Evolutionary conservation across 2,797 vertebrate species (phyloP).

Genomic region (Peromyscus nudipes): DNA sequence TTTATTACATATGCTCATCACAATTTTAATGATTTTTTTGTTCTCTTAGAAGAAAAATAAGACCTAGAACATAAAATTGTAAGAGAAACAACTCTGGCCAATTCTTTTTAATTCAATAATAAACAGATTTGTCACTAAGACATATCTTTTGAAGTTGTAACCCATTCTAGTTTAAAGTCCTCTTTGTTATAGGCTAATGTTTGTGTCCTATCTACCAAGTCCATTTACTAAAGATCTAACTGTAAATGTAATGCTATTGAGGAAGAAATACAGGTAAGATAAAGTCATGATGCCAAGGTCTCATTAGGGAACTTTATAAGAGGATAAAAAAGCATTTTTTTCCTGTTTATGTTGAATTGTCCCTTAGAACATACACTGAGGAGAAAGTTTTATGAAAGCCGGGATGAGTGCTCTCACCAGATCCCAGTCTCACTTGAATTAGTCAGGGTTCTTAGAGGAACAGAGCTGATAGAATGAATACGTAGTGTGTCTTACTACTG

Average conservation of each 20-base stretch:
- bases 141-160: background rate
- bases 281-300: background rate
- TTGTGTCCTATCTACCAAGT: rapidly evolving
- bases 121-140: background rate
- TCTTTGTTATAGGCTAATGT: background rate
- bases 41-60: background rate
- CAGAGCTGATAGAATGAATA: background rate
- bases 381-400: background rate
- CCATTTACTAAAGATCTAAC: background rate
- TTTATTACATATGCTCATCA: background rate
- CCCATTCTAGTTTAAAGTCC: background rate
- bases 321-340: background rate
- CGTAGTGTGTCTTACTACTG: no score
- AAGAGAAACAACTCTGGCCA: background rate
- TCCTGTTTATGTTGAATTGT: background rate
- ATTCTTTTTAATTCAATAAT: background rate
- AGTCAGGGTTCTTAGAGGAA: background rate
- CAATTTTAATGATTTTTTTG: background rate
- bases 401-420: background rate
- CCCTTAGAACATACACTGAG: background rate
- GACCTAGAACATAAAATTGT: background rate
- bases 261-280: background rate
- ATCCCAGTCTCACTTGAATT: background rate
- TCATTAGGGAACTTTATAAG: background rate
- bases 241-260: background rate